These are phyloP conservation scores for Stichopus chloronotus DNA, from an alignment of 35 echinoderm and acorn worm genomes.

Conservation along the genomic window DNA sequence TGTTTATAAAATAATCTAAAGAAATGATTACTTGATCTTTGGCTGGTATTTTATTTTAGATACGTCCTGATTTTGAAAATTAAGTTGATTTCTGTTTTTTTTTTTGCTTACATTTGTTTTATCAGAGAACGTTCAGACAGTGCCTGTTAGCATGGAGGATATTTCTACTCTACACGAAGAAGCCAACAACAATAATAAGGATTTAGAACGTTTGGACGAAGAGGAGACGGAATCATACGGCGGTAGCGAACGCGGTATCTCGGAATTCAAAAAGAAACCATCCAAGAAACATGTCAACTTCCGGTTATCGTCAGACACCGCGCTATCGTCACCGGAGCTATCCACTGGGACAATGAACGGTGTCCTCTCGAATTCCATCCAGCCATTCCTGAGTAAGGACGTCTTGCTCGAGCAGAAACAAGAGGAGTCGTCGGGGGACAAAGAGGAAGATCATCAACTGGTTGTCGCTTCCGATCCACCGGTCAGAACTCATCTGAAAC, in stretches of 20 bases:
- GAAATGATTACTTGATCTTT: too few relatives aligned
- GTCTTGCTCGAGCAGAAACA: neutral
- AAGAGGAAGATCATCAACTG: neutral
- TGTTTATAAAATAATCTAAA: too few relatives aligned
- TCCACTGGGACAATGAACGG: neutral
- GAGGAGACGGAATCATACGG: neutral
- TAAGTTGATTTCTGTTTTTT: neutral
- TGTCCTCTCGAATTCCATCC: neutral
- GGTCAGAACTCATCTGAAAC: slow-evolving; percentile 40
- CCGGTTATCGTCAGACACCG: slow-evolving; percentile 18
- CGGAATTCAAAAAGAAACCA: neutral
- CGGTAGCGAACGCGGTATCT: neutral
- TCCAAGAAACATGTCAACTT: slow-evolving; percentile 40
- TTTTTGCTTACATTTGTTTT: neutral
- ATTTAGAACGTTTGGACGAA: neutral
- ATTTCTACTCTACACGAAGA: neutral
- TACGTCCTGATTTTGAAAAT: too few relatives aligned
- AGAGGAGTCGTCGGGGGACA: neutral
- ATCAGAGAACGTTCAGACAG: slow-evolving; percentile 38
- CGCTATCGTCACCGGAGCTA: neutral
- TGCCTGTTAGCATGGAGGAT: slow-evolving; percentile 47
- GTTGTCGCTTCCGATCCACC: neutral
- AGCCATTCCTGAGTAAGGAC: neutral
- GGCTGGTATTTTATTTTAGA: too few relatives aligned
- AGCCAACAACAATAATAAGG: neutral